Conservation (phyloP, 1,140 invertebrate species). For the Hyphantria cunea region DNA sequence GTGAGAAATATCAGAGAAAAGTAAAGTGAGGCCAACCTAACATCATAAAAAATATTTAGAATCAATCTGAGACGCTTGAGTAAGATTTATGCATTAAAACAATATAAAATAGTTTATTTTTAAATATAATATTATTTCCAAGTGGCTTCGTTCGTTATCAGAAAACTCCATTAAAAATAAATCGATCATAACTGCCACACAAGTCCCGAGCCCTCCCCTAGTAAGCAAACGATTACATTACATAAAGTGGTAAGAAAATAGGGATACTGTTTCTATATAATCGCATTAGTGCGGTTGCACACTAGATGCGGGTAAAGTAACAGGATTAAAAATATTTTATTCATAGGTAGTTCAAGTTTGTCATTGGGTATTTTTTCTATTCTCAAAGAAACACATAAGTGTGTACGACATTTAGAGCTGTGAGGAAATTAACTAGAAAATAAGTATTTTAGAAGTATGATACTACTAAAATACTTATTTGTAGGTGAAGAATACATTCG, state of each 20-base stretch:
- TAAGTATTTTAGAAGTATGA: too few species aligned
- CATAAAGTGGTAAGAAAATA: slow-evolving; percentile 15
- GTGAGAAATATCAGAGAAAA: too few species aligned
- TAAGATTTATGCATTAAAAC: slow-evolving; percentile 1
- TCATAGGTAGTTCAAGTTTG: too few species aligned
- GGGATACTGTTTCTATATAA: slow-evolving; percentile 18
- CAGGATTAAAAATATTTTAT: background rate
- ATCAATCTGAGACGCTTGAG: too few species aligned
- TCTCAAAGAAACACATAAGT: too few species aligned
- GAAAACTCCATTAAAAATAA: slow-evolving; percentile 31
- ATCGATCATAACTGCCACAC: slow-evolving; percentile 26
- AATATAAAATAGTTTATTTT: slow-evolving; percentile 1
- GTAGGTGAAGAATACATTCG: too few species aligned
- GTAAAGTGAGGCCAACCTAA: too few species aligned
- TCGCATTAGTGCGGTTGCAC: slow-evolving; percentile 26
- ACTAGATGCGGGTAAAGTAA: background rate
- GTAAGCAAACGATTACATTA: slow-evolving; percentile 23
- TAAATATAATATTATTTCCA: slow-evolving; percentile 21
- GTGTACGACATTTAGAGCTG: too few species aligned
- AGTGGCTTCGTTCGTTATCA: slow-evolving; percentile 12
- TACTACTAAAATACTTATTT: too few species aligned
- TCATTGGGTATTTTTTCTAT: too few species aligned
- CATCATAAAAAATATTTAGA: too few species aligned
- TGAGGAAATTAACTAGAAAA: too few species aligned
- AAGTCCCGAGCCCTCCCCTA: slow-evolving; percentile 12